phyloP scores from a whole-genome alignment of 2,797 vertebrate species.

The Spatula versicolor region DNA sequence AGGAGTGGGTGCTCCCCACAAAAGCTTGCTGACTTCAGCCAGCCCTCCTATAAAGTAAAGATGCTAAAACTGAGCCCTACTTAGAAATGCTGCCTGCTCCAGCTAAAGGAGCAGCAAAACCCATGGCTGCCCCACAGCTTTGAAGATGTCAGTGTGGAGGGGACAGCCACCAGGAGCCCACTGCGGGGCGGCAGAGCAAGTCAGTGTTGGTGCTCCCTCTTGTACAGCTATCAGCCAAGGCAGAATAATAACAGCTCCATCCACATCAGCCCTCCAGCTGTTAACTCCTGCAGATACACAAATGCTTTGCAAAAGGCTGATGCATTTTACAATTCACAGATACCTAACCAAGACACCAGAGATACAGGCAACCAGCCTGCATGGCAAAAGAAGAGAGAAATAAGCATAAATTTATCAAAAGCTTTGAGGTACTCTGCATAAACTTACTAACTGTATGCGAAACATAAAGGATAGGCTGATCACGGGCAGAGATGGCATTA shows the following conservation, averaged over 20 bases:
- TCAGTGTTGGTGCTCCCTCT: not conserved
- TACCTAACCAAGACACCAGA: accelerated
- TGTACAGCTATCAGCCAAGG: not conserved
- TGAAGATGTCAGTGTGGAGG: not conserved
- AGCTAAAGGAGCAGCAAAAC: not conserved
- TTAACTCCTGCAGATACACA: not conserved
- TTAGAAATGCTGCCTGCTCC: not conserved
- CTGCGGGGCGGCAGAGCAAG: accelerated
- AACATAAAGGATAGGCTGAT: not conserved
- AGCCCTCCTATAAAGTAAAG: not conserved
- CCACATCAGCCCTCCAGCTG: not conserved
- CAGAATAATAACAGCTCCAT: not conserved
- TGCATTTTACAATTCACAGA: not conserved
- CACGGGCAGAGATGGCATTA: not conserved
- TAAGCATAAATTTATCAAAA: not conserved
- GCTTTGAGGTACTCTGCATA: not conserved
- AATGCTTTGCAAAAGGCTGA: not conserved
- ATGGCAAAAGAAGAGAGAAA: not conserved
- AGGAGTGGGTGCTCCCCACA: not conserved
- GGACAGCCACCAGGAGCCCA: not conserved
- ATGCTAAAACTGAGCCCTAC: not conserved
- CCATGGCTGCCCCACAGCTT: not conserved
- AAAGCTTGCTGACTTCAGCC: not conserved
- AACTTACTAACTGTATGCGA: not conserved
- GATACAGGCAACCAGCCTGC: not conserved